Base-by-base conservation (phyloP, 30 jellyfish, hydroid and myxozoan genomes). In the Pseudorhiza aurosa region DNA sequence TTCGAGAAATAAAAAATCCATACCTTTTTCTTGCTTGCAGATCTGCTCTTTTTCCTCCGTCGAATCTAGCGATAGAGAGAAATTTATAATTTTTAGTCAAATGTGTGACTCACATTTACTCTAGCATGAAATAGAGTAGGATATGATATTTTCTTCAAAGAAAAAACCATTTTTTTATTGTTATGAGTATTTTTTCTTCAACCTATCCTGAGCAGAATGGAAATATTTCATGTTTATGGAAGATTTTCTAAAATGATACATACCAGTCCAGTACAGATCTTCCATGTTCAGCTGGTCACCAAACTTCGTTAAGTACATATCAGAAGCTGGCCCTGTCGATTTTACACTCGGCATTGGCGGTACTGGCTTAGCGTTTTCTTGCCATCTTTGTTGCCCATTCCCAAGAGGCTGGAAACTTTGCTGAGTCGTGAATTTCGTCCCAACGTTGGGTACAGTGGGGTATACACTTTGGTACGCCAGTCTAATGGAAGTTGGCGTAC, bases 251-350 rank as follows among this genome's bases (percentile, higher is more conserved):
- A 39, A 39, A 39, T 39, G 50, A 7, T 7, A n/a, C 57, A 26
- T 55, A 93, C 99, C 99, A n/a, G 99, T 93, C 99, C 99, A 93
- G 62, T 81, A 93, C 90, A 93, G 51, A 58, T 93, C 99, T 14
- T 93, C 97, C 94, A 93, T 68, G 59, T 85, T 93, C 55, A 93
- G 50, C 58, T 57, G 87, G 37, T 83, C 96, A 3, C 92, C 94
- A 84, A 83, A 46, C 37, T 59, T 74, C 9, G 80, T 27, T 37
- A 80, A 53, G 58, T 80, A 80, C 15, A 84, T 30, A 80, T 80
- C 91, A 4, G 91, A 64, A 9, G 47, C 27, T 2, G 83, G 9
- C 14, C 65, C 91, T 49, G 49, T 44, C 30, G 80, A 39, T 14
- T 35, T 47, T 9, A 43, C 32, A 18, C 44, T 24, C 30, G 84